phyloP scores from a whole-genome alignment of 2,888 invertebrate species.

The Tethea ocularis region DNA sequence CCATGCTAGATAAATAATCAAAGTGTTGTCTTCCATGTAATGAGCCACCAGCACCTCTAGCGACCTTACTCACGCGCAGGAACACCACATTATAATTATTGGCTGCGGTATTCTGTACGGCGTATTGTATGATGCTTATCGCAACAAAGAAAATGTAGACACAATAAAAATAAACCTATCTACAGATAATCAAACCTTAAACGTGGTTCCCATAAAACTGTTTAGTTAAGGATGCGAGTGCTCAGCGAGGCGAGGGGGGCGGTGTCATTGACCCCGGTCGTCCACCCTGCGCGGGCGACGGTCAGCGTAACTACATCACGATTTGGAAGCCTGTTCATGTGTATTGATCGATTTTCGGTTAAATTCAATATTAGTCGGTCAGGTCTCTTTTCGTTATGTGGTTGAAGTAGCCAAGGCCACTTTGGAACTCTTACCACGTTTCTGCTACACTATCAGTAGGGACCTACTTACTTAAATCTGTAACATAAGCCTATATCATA shows the following conservation, averaged over 20 bases:
- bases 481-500: no score
- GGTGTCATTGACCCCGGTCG: conserved; percentile 26
- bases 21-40: no score
- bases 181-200: background rate
- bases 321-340: background rate
- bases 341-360: background rate
- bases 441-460: no score
- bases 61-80: no score
- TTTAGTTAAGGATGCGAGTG: background rate
- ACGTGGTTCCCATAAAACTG: background rate
- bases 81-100: no score
- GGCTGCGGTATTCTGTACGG: no score
- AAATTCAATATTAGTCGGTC: background rate
- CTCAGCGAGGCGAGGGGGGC: background rate
- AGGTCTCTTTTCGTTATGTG: no score
- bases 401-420: no score
- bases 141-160: background rate
- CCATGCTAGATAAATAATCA: no score
- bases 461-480: no score
- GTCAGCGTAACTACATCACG: conserved; percentile 21
- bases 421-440: no score
- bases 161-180: background rate
- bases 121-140: background rate
- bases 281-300: conserved; percentile 26
- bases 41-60: no score